Evolutionary conservation across 2,797 vertebrate species (phyloP), one percentile per base, ranked within the genome.

Genomic region (Buceros bicornis): DNA sequence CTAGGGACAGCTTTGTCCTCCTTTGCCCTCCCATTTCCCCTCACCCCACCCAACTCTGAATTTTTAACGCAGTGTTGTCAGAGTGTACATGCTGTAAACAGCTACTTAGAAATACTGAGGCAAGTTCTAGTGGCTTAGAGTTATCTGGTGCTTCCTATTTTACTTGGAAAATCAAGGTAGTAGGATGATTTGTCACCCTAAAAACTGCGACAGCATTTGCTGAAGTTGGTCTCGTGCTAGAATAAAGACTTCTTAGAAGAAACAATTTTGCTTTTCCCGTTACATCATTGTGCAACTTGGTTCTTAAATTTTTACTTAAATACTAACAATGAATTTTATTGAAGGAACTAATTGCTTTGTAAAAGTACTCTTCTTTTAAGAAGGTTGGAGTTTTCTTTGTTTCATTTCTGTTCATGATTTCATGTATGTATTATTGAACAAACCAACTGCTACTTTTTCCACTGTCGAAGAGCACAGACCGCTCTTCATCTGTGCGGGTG

Each of bases 301-400:
- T 74, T 57, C 58, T 81, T 66, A 28, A 53, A 9, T 47, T 83
- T 80, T 78, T 81, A 18, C 42, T 80, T 77, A 57, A 93, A 97
- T 91, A 92, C 81, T 93, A 96, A 90, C 25, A 65, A 33, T 33
- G 6, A 62, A 53, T 78, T 93, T 72, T 80, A 45, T 42, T 93
- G 21, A 70, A 89, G n/a, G 54, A 87, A 43, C 11, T 60, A 31
- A 64, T 69, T 50, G 69, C 47, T 84, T 66, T 67, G 25, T 67
- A 28, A 86, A 86, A 58, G 28, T 61, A 21, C 48, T 57, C 26
- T n/a, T 66, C 29, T 73, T 61, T 57, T 42, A 25, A 58, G 53
- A 42, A 54, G 29, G 19, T n/a, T 61, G 54, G 8, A 12, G 2
- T 51, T 89, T 64, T 28, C 19, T 93, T 89, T 85, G 43, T 54